Conservation (phyloP, 2,888 invertebrate genomes). For the Lasioglossum figueresi region DNA sequence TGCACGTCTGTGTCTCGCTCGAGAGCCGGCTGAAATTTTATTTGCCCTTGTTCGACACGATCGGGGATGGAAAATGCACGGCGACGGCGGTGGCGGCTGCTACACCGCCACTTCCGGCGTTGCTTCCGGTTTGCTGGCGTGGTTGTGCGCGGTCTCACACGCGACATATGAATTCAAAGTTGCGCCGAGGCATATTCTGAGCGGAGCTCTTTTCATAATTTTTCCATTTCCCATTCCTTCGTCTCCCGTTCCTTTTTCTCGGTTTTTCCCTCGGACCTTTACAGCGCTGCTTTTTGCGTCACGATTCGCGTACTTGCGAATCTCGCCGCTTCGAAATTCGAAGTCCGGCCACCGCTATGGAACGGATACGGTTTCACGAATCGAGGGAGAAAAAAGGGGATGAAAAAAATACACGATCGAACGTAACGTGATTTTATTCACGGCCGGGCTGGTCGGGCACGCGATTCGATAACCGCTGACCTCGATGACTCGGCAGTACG, state of each 20-base stretch:
- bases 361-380: neutral
- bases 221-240: neutral
- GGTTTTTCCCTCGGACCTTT: neutral
- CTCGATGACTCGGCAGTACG: constrained; percentile 17
- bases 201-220: constrained; percentile 9
- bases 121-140: constrained; percentile 56
- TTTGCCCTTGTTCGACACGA: constrained; percentile 60
- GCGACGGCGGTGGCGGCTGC: constrained; percentile 19
- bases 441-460: neutral
- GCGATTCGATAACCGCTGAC: constrained; percentile 36
- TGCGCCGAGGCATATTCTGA: constrained; percentile 35
- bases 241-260: neutral
- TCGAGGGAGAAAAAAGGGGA: neutral
- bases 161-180: constrained; percentile 59
- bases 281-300: neutral
- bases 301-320: neutral
- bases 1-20: constrained; percentile 34
- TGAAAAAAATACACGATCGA: neutral
- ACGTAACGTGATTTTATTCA: constrained; percentile 4
- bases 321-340: neutral
- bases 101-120: constrained; percentile 42
- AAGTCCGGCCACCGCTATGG: neutral
- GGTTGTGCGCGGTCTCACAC: constrained; percentile 39
- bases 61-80: constrained; percentile 62
- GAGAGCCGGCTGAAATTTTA: constrained; percentile 54